Percentiles rank a stretch among this genome's conserved stretches.
Conservation (phyloP, 2,888 invertebrate species). For the Abscondita cerata region DNA sequence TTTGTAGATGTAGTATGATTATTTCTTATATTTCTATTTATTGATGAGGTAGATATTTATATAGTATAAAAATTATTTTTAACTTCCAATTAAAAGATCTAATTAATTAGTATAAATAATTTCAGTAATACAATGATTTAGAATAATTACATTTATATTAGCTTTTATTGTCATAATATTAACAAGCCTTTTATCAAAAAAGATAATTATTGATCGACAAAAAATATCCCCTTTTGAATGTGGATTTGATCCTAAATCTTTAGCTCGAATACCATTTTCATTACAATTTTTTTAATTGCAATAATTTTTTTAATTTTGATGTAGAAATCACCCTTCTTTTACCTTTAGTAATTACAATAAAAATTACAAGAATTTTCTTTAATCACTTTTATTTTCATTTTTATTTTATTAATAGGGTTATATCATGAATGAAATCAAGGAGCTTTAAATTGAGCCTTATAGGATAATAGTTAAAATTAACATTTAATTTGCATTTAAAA, state of each 20-base stretch:
- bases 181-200: conserved; percentile 41
- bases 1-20: conserved; percentile 71
- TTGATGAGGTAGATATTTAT: conserved; percentile 74
- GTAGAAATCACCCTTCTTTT: conserved; percentile 72
- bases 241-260: conserved; percentile 65
- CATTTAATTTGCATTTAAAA: conserved; percentile 62
- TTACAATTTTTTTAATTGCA: conserved; percentile 70
- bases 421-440: conserved; percentile 67
- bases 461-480: conserved; percentile 60
- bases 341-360: conserved; percentile 62
- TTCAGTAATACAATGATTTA: too few relatives aligned
- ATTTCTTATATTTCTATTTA: conserved; percentile 71
- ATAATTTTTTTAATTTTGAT: conserved; percentile 77
- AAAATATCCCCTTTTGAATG: conserved; percentile 71
- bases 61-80: conserved; percentile 75
- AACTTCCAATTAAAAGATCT: conserved; percentile 75
- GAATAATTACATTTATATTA: conserved; percentile 37
- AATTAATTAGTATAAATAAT: conserved; percentile 58
- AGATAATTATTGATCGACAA: conserved; percentile 66
- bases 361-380: conserved; percentile 50
- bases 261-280: conserved; percentile 64
- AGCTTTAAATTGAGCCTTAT: conserved; percentile 63
- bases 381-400: conserved; percentile 57
- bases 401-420: conserved; percentile 63
- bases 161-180: too few relatives aligned